phyloP scores from a whole-genome alignment of 2,888 invertebrate genomes.

The Ephialtes manifestator region DNA sequence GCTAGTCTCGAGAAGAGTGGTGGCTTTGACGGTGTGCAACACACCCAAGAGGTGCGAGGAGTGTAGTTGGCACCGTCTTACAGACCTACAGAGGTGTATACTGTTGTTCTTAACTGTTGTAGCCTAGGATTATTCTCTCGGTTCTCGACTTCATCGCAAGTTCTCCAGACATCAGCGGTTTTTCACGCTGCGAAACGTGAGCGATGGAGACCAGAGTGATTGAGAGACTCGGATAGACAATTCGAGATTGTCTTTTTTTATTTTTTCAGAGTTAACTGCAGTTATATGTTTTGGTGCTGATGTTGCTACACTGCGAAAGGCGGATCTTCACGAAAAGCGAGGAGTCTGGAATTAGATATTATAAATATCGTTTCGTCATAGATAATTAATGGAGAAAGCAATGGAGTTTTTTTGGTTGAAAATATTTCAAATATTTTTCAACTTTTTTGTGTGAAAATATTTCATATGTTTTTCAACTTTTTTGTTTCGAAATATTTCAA shows the following conservation, averaged over 20 bases:
- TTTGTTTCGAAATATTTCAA: too few species aligned
- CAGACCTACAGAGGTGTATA: slow-evolving; percentile 62
- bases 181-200: not conserved
- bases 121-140: slow-evolving; percentile 36
- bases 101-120: slow-evolving; percentile 38
- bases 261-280: not conserved
- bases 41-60: slow-evolving; percentile 64
- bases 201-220: slow-evolving; percentile 1
- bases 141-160: slow-evolving; percentile 2
- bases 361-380: not conserved
- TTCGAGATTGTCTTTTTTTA: not conserved
- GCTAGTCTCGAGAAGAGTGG: slow-evolving; percentile 61
- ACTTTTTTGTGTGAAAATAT: too few species aligned
- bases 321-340: slow-evolving; percentile 1
- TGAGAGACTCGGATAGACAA: slow-evolving; percentile 7
- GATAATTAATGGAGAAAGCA: slow-evolving; percentile 3
- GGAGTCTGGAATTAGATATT: not conserved
- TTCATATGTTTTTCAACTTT: too few species aligned
- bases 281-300: not conserved
- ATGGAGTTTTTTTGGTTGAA: too few species aligned
- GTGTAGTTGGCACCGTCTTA: slow-evolving; percentile 58
- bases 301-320: not conserved
- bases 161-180: slow-evolving; percentile 1
- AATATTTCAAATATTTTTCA: too few species aligned
- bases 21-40: slow-evolving; percentile 65